Evolutionary conservation across 2,888 invertebrate species (phyloP).

Genomic region (Cheilosia vulpina): DNA sequence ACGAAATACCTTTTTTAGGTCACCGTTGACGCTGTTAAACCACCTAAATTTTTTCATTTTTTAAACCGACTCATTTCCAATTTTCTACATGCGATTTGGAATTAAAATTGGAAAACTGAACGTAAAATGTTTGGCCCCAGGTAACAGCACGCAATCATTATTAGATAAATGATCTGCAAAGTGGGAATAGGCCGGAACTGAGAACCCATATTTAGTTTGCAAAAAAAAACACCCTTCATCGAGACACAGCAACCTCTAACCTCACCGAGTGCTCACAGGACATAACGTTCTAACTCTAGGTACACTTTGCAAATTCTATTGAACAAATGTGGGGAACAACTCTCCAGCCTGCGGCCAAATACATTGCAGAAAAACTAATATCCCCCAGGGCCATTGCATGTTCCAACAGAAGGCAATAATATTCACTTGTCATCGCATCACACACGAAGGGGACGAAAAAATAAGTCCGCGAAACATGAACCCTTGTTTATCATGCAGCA

Average conservation of each 20-base stretch:
- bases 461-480: constrained; percentile 57
- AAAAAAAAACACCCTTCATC: not conserved
- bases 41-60: too few species aligned
- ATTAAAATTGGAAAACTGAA: too few species aligned
- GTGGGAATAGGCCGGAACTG: too few species aligned
- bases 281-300: too few species aligned
- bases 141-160: too few species aligned
- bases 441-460: constrained; percentile 28
- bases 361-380: constrained; percentile 64
- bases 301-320: not conserved
- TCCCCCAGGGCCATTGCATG: constrained; percentile 53
- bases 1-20: too few species aligned
- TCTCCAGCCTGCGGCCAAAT: constrained; percentile 19
- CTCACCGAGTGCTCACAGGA: constrained; percentile 6
- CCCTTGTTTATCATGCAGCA: constrained; percentile 64
- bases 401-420: constrained; percentile 59
- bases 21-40: too few species aligned
- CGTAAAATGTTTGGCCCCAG: too few species aligned
- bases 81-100: too few species aligned
- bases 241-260: constrained; percentile 11
- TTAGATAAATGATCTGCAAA: too few species aligned
- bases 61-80: too few species aligned
- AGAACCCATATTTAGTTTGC: not conserved
- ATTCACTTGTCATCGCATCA: constrained; percentile 67
- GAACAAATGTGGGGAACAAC: constrained; percentile 16